Base-by-base conservation (phyloP, 2,888 invertebrate genomes). In the Smittia aterrima region DNA sequence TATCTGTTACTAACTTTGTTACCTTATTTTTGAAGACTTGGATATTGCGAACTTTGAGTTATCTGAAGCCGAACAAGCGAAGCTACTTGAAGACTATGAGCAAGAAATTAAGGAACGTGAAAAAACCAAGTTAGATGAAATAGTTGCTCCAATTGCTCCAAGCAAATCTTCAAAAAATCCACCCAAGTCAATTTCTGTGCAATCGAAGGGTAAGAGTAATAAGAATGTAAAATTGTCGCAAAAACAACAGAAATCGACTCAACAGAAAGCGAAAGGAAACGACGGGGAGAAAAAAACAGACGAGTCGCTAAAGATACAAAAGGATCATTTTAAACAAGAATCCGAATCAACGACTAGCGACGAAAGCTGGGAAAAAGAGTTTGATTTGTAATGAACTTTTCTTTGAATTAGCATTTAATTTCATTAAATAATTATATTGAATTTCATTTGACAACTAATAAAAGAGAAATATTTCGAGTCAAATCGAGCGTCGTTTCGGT, bases 1-100 rank as follows among this genome's bases (percentile, higher is more conserved):
- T n/a, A n/a, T n/a, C n/a, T n/a, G n/a, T n/a, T n/a, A n/a, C n/a
- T n/a, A n/a, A 32, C 32, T 32, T 32, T 6, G 32, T n/a, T 9
- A 32, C 32, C 32, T 32, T 9, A 9, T 9, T 6, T 6, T 32
- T 32, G 3, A 6, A 72, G 72, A 62, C 32, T 20, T 72, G 27
- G 88, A 89, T 80, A 88, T 89, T 82, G 85, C 87, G 53, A 86
- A 88, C 80, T 85, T 89, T 75, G 89, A 90, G 81, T 81, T 90
- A 74, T 87, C 90, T 2, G 90, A 90, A 81, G 90, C 90, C 81
- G 88, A 90, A 78, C 90, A 90, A 80, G 89, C 84, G 2, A 82
- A 88, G 78, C 83, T 90, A 73, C 81, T 90, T 78, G 87, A 88
- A 79, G 87, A 89, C 79, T 90, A 90, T 80, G 90, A 90, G 80